Evolutionary conservation across 2,797 vertebrate species (phyloP).

Genomic region (Masticophis lateralis): DNA sequence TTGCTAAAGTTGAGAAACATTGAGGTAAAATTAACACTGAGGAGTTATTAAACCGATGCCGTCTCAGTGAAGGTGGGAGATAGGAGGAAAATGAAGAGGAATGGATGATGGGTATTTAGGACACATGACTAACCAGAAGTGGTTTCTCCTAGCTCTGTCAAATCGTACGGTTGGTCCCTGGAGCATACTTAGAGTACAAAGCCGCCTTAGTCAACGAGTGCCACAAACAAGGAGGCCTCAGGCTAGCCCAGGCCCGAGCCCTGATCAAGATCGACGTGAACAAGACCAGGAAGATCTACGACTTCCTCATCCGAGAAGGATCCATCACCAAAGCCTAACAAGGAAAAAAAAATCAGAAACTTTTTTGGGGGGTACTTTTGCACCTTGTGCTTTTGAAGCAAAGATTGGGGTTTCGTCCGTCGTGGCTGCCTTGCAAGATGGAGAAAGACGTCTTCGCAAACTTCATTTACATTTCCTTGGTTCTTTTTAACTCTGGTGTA

Average conservation of each 20-base stretch:
- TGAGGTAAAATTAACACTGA: neutral
- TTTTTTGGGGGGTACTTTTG: neutral
- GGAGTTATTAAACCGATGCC: neutral
- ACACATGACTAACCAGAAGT: constrained; percentile 62
- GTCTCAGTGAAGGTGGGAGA: neutral
- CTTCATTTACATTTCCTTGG: neutral
- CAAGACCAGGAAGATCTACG: constrained; percentile 98
- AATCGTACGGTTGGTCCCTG: constrained; percentile 95
- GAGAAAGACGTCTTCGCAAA: neutral
- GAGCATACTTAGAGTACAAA: constrained; percentile 97
- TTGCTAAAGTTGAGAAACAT: neutral
- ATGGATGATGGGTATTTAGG: neutral
- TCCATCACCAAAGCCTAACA: constrained; percentile 91
- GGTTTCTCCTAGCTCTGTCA: constrained; percentile 86
- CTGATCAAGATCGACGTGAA: constrained; percentile 99
- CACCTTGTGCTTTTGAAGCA: neutral
- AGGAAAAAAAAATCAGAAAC: neutral
- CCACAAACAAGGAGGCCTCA: constrained; percentile 91
- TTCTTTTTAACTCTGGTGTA: constrained; percentile 45
- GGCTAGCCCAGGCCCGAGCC: constrained; percentile 91
- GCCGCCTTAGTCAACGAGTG: constrained; percentile 94
- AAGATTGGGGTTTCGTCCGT: neutral
- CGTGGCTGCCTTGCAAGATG: constrained; percentile 27
- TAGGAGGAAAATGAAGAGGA: neutral
- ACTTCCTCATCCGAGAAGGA: constrained; percentile 96